Evolutionary conservation across 2,797 vertebrate genomes (phyloP), one percentile per base, ranked within the genome.

Genomic region (Rhabdomys pumilio): DNA sequence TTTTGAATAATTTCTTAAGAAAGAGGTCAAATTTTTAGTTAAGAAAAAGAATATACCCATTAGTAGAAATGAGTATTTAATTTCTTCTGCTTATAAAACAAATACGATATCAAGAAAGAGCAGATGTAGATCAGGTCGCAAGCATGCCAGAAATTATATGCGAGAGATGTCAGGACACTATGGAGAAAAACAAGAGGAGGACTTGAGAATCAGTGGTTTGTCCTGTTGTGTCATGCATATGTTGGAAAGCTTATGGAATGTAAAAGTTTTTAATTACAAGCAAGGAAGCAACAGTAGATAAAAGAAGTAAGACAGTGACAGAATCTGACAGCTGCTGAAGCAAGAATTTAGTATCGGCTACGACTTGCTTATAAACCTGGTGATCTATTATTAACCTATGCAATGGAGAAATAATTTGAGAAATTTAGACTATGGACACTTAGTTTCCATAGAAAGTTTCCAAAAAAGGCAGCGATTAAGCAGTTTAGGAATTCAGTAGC

Each of bases 341-440:
- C 69, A 13, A 29, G 0, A 67, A 55, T 89, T 88, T 75, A 75
- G 17, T 67, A 79, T 59, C 50, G 69, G 20, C 55, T 50, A 15
- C 47, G 1, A 5, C 50, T 80, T 95, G 1, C 1, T 81, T 47
- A 72, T 57, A 61, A 82, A 81, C 88, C 41, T 90, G 50, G n/a
- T 86, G 17, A 87, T 79, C 86, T 82, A 24, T 80, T 82, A 17
- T 80, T 80, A 31, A 93, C 69, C 80, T 83, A 31, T 76, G 10
- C 29, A 69, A 89, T 44, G 29, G 19, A 67, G 69, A 90, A 94
- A 57, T 20, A 31, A 69, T 22, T 77, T 93, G 59, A 6, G 82
- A 95, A 95, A 94, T n/a, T 47, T 67, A 81, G 4, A 31, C 17
- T 75, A 2, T 80, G 29, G 59, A 57, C 50, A 11, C 26, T n/a